Evolutionary conservation across 2,888 invertebrate genomes (phyloP).

Genomic region (Hydropsyche betteni): DNA sequence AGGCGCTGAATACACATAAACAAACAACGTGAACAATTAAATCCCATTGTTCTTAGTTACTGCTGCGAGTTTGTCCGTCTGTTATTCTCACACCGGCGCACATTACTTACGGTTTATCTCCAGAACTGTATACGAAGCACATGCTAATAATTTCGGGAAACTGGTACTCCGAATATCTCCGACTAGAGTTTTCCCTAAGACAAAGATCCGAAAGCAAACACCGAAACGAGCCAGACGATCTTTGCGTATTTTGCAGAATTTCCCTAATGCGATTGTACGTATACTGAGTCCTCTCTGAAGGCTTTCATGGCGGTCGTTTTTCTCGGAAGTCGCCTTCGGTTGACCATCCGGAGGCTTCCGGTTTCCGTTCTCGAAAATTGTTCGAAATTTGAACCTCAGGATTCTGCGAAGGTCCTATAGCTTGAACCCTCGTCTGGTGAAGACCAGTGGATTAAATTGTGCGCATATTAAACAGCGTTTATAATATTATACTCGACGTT

Average conservation of each 20-base stretch:
- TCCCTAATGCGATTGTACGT: neutral
- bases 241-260: neutral
- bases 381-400: no score
- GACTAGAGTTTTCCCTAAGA: neutral
- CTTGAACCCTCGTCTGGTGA: no score
- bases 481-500: no score
- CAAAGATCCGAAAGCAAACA: slow-evolving; percentile 13
- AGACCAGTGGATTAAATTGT: no score
- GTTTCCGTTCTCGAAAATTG: neutral
- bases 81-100: neutral
- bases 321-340: neutral
- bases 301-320: neutral
- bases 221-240: slow-evolving; percentile 10
- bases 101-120: slow-evolving; percentile 19
- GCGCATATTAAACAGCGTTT: no score
- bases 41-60: neutral
- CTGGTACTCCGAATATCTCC: no score
- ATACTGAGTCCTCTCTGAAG: neutral
- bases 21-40: neutral
- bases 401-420: no score
- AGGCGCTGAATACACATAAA: neutral
- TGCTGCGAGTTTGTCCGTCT: neutral
- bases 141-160: no score
- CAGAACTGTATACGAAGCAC: neutral
- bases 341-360: neutral